A percentile compares a stretch with the other conserved stretches of the same genome.
Evolutionary conservation across 2,888 invertebrate species (phyloP).

Genomic region (Keiferia lycopersicella): DNA sequence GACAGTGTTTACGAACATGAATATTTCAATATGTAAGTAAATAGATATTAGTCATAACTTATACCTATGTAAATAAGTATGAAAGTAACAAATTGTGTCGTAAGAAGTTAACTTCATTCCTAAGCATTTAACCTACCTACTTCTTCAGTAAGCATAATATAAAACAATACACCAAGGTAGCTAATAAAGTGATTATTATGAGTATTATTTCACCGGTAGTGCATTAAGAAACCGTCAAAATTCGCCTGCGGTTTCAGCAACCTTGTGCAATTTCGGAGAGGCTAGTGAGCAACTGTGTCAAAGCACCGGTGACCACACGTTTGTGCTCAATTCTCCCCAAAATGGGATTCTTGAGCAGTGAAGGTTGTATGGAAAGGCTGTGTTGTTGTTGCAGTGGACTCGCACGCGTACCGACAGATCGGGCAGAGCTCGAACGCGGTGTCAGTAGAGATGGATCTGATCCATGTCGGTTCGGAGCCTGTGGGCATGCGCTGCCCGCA

Average conservation of each 20-base stretch:
- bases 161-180: too few relatives aligned
- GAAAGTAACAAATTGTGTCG: too few relatives aligned
- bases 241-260: constrained; percentile 7
- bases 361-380: constrained; percentile 9
- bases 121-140: too few relatives aligned
- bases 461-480: constrained; percentile 73
- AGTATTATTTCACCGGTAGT: background rate
- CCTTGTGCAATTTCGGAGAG: background rate
- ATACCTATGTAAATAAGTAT: too few relatives aligned
- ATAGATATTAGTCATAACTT: background rate
- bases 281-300: constrained; percentile 19
- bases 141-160: too few relatives aligned
- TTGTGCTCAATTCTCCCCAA: constrained; percentile 2
- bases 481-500: constrained; percentile 71
- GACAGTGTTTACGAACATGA: background rate
- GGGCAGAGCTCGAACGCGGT: constrained; percentile 58
- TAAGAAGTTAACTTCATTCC: too few relatives aligned
- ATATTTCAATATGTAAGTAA: background rate
- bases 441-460: constrained; percentile 68
- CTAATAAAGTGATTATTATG: too few relatives aligned
- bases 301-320: constrained; percentile 9
- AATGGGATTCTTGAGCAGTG: background rate
- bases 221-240: background rate
- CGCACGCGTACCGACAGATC: constrained; percentile 62
- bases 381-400: constrained; percentile 60